These are phyloP conservation scores for Cydia splendana DNA, from an alignment of 1,140 invertebrate genomes.

Conservation along the genomic window DNA sequence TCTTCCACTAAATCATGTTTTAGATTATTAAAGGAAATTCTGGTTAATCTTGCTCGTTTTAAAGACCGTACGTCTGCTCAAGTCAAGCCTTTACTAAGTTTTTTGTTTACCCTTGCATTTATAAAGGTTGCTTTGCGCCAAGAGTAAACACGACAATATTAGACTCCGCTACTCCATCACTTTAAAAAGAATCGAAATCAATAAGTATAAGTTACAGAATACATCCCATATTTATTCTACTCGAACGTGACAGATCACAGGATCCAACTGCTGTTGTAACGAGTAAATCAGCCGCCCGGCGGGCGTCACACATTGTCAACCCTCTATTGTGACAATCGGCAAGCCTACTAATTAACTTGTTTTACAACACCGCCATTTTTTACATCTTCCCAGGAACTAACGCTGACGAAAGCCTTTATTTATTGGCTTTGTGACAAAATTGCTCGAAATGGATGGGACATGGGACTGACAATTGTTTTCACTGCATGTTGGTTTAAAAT, in stretches of 20 bases:
- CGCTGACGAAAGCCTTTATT: neutral
- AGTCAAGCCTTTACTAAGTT: neutral
- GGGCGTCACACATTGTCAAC: conserved; percentile 18
- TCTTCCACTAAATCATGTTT: conserved; percentile 53
- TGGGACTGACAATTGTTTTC: conserved; percentile 4
- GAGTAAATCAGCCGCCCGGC: conserved; percentile 19
- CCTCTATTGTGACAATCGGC: conserved; percentile 25
- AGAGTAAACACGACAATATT: neutral
- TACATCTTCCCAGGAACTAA: conserved; percentile 11
- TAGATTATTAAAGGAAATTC: conserved; percentile 39
- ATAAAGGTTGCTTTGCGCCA: neutral
- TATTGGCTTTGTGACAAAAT: conserved; percentile 19
- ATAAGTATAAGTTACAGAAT: too few species aligned
- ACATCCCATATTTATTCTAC: neutral
- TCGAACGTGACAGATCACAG: neutral
- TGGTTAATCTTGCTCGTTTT: conserved; percentile 4
- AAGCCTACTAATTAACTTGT: conserved; percentile 28
- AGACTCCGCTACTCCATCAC: too few species aligned
- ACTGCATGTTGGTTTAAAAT: neutral
- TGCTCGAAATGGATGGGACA: conserved; percentile 10
- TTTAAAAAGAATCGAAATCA: too few species aligned
- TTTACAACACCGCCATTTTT: conserved; percentile 24
- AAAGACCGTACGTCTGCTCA: neutral
- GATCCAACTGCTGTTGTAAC: neutral
- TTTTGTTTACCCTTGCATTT: neutral